Evolutionary conservation across 2,797 vertebrate genomes (phyloP).

Genomic region (Hippocampus kuda): DNA sequence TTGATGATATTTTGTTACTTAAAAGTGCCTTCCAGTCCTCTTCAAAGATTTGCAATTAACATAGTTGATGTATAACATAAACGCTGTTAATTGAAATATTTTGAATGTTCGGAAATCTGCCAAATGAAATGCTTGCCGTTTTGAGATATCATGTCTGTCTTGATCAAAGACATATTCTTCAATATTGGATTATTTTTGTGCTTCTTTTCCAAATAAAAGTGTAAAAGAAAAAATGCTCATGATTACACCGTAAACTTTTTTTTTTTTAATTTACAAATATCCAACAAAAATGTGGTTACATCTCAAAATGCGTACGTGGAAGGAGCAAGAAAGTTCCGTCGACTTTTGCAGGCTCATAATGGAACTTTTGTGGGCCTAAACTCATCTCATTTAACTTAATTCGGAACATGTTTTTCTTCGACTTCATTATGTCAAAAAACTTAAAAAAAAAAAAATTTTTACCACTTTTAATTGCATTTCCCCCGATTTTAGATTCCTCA

Average conservation of each 20-base stretch:
- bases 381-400: too few species aligned
- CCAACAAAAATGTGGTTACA: neutral
- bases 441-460: too few species aligned
- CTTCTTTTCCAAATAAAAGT: conserved; percentile 28
- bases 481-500: too few species aligned
- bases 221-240: conserved; percentile 29
- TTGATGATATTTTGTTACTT: conserved; percentile 10
- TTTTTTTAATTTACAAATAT: conserved; percentile 4
- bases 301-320: neutral
- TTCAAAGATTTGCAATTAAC: conserved; percentile 13
- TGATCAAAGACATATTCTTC: conserved; percentile 21
- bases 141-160: neutral
- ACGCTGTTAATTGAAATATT: neutral
- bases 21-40: conserved; percentile 36
- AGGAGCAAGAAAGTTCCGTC: too few species aligned
- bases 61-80: neutral
- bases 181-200: conserved; percentile 8
- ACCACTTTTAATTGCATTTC: too few species aligned
- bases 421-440: too few species aligned
- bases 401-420: too few species aligned
- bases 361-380: too few species aligned
- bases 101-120: neutral
- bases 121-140: neutral
- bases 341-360: too few species aligned
- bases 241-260: neutral